These are phyloP conservation scores for Chelonia mydas DNA, from an alignment of 2,797 vertebrate species.

Conservation along the genomic window DNA sequence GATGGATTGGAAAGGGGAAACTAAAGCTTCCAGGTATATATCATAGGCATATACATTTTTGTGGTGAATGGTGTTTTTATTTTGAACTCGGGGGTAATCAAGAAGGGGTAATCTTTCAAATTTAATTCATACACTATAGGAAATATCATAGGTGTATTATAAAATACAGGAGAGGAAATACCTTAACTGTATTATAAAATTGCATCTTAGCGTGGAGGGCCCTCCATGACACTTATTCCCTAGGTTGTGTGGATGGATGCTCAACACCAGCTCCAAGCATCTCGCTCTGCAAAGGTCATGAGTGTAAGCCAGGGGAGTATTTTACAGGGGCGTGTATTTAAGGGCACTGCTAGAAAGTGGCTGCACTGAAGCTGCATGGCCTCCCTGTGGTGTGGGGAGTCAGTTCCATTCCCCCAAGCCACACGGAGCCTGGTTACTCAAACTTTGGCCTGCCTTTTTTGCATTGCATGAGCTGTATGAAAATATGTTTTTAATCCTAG, in stretches of 20 bases:
- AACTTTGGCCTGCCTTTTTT: background rate
- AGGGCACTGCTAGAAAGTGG: background rate
- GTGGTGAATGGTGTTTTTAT: background rate
- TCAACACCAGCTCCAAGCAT: background rate
- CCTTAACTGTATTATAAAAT: background rate
- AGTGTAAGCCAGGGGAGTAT: background rate
- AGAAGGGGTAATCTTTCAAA: background rate
- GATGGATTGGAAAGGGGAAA: background rate
- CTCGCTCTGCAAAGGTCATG: background rate
- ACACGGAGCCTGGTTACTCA: accelerated
- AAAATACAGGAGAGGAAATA: background rate
- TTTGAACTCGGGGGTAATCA: background rate
- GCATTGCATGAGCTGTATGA: accelerated
- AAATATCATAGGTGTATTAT: background rate
- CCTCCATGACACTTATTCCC: background rate
- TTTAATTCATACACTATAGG: background rate
- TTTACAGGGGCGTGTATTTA: background rate
- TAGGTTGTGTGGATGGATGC: background rate
- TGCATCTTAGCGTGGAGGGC: background rate
- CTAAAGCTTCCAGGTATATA: background rate
- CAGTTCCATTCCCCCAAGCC: background rate
- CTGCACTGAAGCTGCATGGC: background rate
- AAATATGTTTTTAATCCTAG: accelerated
- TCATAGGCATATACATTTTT: background rate
- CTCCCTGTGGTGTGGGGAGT: background rate